Evolutionary conservation across 53 echinoderm and acorn worm species (phyloP), one percentile per base, ranked within the genome.

Genomic region (Echinarachnius parma): DNA sequence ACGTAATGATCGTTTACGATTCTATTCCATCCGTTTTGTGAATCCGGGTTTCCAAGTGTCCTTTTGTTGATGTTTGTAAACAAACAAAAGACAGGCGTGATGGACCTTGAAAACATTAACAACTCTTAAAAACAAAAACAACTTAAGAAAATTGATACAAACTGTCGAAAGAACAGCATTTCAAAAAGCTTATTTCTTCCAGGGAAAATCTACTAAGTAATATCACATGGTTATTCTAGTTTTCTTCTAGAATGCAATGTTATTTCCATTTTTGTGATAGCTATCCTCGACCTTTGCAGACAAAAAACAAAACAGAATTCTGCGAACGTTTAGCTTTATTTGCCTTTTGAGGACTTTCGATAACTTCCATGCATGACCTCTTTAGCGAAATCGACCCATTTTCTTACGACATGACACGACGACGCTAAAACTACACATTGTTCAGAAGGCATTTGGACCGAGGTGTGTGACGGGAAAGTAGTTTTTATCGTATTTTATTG

Each of bases 41-140:
- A 37, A 56, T 42, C 74, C 53, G 55, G 74, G 37, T 72, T 54
- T 56, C 56, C 57, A 72, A 72, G 74, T 72, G 74, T 56, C 74
- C 74, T 72, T 72, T 72, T 50, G 68, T 68, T 68, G 68, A 68
- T 68, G 68, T 68, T 68, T 68, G 68, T 68, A 68, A 68, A 34
- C 68, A 49, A 68, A 52, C 49, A 50, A 68, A 68, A 68, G 68
- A 68, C 68, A 68, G 68, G 68, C 68, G 48, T 52, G 53, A 68
- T 68, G 68, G 68, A 68, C 68, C 68, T 50, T 68, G 68, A 68
- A 34, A 52, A 50, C 68, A 22, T 31, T 68, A 34, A 68, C 68
- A 68, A 68, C 34, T 50, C 68, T 33, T 46, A 65, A 52, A 32
- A 28, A 48, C n/a, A n/a, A n/a, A n/a, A 48, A 34, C 49, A 52